phyloP scores from a whole-genome alignment of 2,888 invertebrate species.

The Cheilosia soror region DNA sequence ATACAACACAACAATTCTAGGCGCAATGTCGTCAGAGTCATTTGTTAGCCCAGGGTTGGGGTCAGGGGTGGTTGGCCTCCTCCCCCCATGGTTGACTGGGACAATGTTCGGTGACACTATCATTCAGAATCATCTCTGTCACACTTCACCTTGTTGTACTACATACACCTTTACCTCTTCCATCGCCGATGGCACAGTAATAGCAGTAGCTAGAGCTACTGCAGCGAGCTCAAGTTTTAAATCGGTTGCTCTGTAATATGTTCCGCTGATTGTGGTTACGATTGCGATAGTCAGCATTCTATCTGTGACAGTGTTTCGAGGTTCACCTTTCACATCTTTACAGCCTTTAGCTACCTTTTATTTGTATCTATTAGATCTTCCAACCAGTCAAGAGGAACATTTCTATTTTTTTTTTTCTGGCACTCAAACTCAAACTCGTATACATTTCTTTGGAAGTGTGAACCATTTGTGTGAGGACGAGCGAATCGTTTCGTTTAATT shows the following conservation, averaged over 20 bases:
- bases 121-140: conserved; percentile 30
- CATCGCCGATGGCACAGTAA: neutral
- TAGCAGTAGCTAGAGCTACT: neutral
- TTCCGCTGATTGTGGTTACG: conserved; percentile 6
- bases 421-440: neutral
- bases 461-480: neutral
- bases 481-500: conserved; percentile 50
- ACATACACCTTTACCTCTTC: no score
- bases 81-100: neutral
- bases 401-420: neutral
- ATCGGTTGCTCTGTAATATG: neutral
- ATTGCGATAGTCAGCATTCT: conserved; percentile 30
- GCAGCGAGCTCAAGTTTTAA: neutral
- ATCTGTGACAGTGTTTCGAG: conserved; percentile 5
- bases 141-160: conserved; percentile 27
- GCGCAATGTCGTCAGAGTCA: conserved; percentile 40
- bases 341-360: conserved; percentile 23
- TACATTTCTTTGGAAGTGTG: neutral
- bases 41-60: conserved; percentile 31
- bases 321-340: conserved; percentile 28
- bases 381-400: conserved; percentile 19
- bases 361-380: conserved; percentile 27
- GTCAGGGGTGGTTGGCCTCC: neutral
- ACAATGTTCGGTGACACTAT: conserved; percentile 17
- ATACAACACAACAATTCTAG: conserved; percentile 32